Conservation (phyloP, 1,140 invertebrate species). For the Drosophila nebulosa region DNA sequence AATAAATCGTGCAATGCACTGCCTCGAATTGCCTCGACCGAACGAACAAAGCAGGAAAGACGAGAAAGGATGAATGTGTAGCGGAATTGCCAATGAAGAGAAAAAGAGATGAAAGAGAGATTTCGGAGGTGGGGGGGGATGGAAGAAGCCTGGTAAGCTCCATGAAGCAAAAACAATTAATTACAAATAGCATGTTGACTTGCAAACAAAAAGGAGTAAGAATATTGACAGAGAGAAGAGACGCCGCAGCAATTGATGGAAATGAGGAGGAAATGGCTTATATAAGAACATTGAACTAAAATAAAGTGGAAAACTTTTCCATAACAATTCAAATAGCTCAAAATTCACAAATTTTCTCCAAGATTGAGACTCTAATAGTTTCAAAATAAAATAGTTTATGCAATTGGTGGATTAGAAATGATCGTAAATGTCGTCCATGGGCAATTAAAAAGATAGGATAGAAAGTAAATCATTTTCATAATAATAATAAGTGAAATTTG, state of each 20-base stretch:
- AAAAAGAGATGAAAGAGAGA: too few relatives aligned
- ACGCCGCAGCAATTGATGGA: conserved; percentile 5
- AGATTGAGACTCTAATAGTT: too few relatives aligned
- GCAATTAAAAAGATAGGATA: too few relatives aligned
- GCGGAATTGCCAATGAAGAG: too few relatives aligned
- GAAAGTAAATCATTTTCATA: too few relatives aligned
- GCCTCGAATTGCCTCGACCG: background rate
- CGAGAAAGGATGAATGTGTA: conserved; percentile 17
- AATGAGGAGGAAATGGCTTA: background rate
- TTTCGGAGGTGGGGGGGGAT: conserved; percentile 2
- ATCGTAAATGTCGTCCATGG: too few relatives aligned
- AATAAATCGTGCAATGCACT: conserved; percentile 77
- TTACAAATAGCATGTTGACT: conserved; percentile 78
- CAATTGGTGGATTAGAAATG: too few relatives aligned
- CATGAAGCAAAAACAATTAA: conserved; percentile 75
- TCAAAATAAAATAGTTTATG: too few relatives aligned
- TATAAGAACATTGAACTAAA: conserved; percentile 7
- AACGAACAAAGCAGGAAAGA: conserved; percentile 28
- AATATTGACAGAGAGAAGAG: background rate
- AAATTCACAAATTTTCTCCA: too few relatives aligned
- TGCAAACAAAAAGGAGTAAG: conserved; percentile 59
- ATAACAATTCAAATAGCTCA: background rate
- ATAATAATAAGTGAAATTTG: too few relatives aligned
- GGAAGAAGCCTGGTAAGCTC: conserved; percentile 23
- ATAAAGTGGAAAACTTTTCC: background rate